phyloP scores from a whole-genome alignment of 2,113 vertebrate species.

The Okapia johnstoni region DNA sequence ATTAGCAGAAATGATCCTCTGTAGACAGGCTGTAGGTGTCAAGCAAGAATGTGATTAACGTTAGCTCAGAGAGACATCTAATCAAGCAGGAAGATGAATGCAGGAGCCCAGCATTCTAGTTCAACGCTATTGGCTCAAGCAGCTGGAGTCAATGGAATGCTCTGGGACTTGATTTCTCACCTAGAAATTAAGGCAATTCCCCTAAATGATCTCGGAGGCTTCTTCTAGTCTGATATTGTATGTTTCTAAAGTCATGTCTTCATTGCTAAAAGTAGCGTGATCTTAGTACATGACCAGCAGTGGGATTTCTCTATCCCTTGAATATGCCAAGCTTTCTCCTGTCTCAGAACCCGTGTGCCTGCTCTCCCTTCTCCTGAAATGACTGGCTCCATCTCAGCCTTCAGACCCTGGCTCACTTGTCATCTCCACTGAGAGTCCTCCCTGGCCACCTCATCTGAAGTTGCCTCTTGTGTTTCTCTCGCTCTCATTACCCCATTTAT shows the following conservation, averaged over 20 bases:
- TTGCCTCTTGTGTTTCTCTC: neutral
- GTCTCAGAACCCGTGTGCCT: neutral
- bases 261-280: neutral
- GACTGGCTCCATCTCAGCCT: neutral
- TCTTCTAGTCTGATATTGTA: neutral
- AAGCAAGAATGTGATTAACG: neutral
- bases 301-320: neutral
- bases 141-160: neutral
- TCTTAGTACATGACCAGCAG: neutral
- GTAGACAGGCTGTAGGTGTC: neutral
- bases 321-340: neutral
- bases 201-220: neutral
- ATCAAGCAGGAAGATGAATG: neutral
- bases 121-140: neutral
- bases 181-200: neutral
- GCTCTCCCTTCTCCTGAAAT: neutral
- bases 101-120: neutral
- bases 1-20: neutral
- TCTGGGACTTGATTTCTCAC: neutral
- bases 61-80: neutral
- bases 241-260: constrained; percentile 1
- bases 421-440: constrained; percentile 1
- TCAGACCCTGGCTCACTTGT: neutral
- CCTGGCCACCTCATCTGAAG: neutral
- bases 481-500: neutral